Conservation (phyloP, 35 echinoderm and acorn worm species). For the Anneissia japonica region DNA sequence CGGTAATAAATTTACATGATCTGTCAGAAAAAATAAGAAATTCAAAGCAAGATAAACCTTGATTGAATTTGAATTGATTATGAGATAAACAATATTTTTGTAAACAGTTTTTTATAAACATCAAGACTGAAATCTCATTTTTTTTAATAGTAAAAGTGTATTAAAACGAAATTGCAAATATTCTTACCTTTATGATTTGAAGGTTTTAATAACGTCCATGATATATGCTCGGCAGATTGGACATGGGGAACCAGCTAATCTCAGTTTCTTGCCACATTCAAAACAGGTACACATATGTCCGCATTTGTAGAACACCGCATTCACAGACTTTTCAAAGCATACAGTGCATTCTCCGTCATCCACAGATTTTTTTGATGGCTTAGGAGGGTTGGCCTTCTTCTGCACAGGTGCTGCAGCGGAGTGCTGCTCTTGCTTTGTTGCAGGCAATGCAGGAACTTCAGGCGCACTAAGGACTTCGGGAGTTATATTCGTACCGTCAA, state of each 20-base stretch:
- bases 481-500: neutral
- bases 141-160: no score
- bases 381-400: neutral
- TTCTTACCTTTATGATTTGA: conserved; percentile 30
- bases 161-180: no score
- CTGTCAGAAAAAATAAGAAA: no score
- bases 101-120: no score
- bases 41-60: no score
- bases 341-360: conserved; percentile 69
- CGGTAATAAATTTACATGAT: no score
- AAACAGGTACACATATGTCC: conserved; percentile 78
- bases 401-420: neutral
- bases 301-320: conserved; percentile 86
- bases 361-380: neutral
- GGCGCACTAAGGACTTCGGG: neutral
- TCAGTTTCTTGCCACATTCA: conserved; percentile 69
- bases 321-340: conserved; percentile 69
- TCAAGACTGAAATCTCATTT: no score
- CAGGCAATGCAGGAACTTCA: neutral
- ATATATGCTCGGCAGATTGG: conserved; percentile 78
- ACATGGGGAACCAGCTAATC: conserved; percentile 43
- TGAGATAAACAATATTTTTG: no score
- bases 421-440: neutral
- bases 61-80: no score
- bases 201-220: conserved; percentile 71